phyloP scores from a whole-genome alignment of 2,113 vertebrate genomes.

The Barbus barbus region DNA sequence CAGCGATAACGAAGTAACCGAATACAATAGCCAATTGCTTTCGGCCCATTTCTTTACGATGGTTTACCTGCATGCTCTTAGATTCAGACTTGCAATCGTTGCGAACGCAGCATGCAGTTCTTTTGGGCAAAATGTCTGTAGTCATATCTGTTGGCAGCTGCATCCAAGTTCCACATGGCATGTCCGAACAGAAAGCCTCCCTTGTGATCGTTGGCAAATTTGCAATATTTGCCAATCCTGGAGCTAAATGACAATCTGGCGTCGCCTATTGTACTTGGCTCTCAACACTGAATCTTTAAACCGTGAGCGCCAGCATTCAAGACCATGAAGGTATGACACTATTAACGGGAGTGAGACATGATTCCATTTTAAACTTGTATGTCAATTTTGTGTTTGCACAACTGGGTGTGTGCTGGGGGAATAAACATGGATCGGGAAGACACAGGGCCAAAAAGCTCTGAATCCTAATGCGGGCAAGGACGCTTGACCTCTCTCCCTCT shows the following conservation, averaged over 20 bases:
- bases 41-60: slow-evolving; percentile 44
- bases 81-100: no score
- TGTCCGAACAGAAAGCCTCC: slow-evolving; percentile 33
- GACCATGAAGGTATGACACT: not conserved
- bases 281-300: not conserved
- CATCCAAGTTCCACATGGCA: slow-evolving; percentile 55
- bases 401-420: not conserved
- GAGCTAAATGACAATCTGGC: slow-evolving; percentile 2
- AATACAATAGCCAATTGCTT: slow-evolving; percentile 16
- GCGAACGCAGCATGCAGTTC: no score
- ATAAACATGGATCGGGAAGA: slow-evolving; percentile 30
- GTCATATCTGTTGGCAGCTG: slow-evolving; percentile 72
- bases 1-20: not conserved
- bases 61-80: not conserved
- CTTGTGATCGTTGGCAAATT: slow-evolving; percentile 2
- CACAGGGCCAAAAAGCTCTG: slow-evolving; percentile 26
- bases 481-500: slow-evolving; percentile 59
- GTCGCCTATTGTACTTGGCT: slow-evolving; percentile 12
- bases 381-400: not conserved
- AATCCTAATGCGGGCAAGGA: slow-evolving; percentile 45
- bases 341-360: not conserved
- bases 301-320: not conserved
- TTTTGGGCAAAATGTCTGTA: slow-evolving; percentile 59
- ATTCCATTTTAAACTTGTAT: not conserved
- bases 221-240: slow-evolving; percentile 12